Evolutionary conservation across 2,888 invertebrate genomes (phyloP).

Genomic region (Chloroclystis v-ata): DNA sequence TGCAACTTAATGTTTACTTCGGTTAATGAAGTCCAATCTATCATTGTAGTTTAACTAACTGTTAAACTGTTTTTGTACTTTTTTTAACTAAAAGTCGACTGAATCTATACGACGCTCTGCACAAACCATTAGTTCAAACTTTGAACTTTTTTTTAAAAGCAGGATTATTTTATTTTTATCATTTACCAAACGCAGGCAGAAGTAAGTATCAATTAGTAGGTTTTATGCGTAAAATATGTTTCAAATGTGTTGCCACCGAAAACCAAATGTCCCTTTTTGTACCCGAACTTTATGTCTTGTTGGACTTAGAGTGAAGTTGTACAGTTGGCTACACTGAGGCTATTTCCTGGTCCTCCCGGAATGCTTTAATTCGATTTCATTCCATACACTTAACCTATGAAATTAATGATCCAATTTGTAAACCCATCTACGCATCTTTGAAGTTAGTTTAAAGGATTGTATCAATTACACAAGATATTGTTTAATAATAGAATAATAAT

Average conservation of each 20-base stretch:
- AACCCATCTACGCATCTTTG: neutral
- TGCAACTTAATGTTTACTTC: too few species aligned
- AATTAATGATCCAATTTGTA: neutral
- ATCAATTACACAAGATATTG: neutral
- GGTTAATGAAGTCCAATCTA: too few species aligned
- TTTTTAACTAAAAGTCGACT: too few species aligned
- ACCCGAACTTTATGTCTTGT: constrained; percentile 15
- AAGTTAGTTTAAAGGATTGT: neutral
- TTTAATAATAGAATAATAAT: too few species aligned
- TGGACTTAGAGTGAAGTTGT: constrained; percentile 5
- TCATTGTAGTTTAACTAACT: too few species aligned
- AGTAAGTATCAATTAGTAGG: neutral
- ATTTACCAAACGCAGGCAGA: too few species aligned
- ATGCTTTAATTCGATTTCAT: neutral
- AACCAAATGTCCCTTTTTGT: constrained; percentile 19
- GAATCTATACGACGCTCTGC: too few species aligned
- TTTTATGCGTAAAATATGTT: neutral
- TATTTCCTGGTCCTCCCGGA: constrained; percentile 2
- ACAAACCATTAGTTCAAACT: too few species aligned
- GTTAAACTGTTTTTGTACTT: too few species aligned
- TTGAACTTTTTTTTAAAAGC: too few species aligned
- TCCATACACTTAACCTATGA: too few species aligned
- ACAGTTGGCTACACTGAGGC: neutral
- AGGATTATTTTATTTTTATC: too few species aligned
- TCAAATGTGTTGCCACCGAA: constrained; percentile 8